Evolutionary conservation across 2,888 invertebrate genomes (phyloP).

Genomic region (Pocota personata): DNA sequence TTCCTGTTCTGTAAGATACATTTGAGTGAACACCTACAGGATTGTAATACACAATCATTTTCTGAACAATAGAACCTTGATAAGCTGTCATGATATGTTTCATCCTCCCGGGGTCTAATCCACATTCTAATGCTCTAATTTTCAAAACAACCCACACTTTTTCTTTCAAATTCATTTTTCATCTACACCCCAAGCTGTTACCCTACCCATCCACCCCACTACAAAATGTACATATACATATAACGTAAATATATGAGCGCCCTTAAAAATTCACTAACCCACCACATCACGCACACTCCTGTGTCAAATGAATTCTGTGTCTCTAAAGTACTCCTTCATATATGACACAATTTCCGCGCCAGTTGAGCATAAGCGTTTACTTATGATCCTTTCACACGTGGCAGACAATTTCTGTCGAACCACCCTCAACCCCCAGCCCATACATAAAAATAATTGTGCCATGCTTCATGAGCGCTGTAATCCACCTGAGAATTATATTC

Average conservation of each 20-base stretch:
- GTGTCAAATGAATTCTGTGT: constrained; percentile 39
- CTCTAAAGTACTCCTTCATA: constrained; percentile 19
- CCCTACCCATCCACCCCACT: not conserved
- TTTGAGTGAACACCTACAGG: not conserved
- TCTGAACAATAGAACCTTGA: constrained; percentile 34
- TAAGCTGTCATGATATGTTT: constrained; percentile 8
- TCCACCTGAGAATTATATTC: constrained; percentile 31
- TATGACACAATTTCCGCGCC: constrained; percentile 41
- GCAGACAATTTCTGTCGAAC: constrained; percentile 18
- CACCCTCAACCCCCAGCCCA: not conserved
- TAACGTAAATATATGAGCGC: not conserved
- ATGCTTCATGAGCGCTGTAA: not conserved
- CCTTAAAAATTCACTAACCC: not conserved
- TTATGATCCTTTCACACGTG: constrained; percentile 44
- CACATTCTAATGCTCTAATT: constrained; percentile 14
- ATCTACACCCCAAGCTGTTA: constrained; percentile 13
- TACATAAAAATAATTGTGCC: constrained; percentile 14
- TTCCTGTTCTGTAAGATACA: not conserved
- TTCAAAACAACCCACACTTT: constrained; percentile 20
- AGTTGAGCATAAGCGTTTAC: constrained; percentile 32
- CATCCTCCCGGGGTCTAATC: constrained; percentile 4
- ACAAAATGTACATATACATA: not conserved
- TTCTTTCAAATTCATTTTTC: constrained; percentile 45
- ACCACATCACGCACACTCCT: not conserved
- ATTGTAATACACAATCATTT: constrained; percentile 13